Conservation (phyloP, 1,140 invertebrate genomes). For the Mactra quadrangularis region DNA sequence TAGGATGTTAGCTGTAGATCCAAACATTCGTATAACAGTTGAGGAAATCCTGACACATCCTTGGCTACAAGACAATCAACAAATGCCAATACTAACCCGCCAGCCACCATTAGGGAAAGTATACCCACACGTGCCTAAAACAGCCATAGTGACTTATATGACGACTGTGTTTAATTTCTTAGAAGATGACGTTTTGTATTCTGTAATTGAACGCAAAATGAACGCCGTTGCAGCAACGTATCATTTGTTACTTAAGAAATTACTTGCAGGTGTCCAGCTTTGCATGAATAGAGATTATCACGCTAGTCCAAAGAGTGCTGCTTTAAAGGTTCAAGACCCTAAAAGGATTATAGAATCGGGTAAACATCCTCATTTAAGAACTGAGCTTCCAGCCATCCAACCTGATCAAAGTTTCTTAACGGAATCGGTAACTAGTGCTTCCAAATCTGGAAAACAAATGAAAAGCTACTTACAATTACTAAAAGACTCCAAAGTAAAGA, state of each 20-base stretch:
- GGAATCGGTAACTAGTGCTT: conserved; percentile 12
- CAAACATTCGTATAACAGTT: conserved; percentile 72
- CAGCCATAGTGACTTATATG: conserved; percentile 72
- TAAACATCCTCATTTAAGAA: conserved; percentile 16
- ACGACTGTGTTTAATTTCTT: conserved; percentile 70
- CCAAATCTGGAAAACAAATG: conserved; percentile 38
- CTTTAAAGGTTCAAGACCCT: conserved; percentile 1
- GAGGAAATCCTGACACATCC: conserved; percentile 73
- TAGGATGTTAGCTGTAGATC: conserved; percentile 71
- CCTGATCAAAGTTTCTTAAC: background rate
- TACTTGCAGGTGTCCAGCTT: conserved; percentile 67
- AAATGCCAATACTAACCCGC: conserved; percentile 58
- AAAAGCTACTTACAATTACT: conserved; percentile 68
- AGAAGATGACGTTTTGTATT: conserved; percentile 73
- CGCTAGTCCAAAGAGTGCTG: background rate
- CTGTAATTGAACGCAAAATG: conserved; percentile 73
- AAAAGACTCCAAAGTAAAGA: conserved; percentile 61
- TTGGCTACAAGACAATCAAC: conserved; percentile 69
- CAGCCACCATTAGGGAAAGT: conserved; percentile 64
- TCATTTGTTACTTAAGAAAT: conserved; percentile 65
- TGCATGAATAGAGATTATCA: conserved; percentile 53
- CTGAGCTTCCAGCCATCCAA: conserved; percentile 21
- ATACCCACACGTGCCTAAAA: conserved; percentile 62
- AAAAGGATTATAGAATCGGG: conserved; percentile 13
- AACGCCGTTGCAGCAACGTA: conserved; percentile 73